These are phyloP conservation scores for Sminthurinus aureus DNA, from an alignment of 2,888 invertebrate genomes.

Conservation along the genomic window DNA sequence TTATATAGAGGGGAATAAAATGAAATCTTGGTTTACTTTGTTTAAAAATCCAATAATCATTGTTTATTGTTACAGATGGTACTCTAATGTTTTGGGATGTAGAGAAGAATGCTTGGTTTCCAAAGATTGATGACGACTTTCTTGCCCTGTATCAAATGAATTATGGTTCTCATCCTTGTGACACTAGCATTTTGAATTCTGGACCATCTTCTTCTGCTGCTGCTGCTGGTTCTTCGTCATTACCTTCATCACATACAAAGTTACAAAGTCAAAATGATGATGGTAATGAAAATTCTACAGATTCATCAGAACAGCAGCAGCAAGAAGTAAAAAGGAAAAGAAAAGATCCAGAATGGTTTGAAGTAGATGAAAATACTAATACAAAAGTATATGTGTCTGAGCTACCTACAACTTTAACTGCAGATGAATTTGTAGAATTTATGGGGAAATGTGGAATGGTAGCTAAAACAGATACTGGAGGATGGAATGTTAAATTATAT, in stretches of 20 bases:
- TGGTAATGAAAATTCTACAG: conserved; percentile 15
- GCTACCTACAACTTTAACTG: conserved; percentile 85
- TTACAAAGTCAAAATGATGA: not conserved
- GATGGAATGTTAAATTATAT: conserved; percentile 92
- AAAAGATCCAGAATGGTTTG: conserved; percentile 77
- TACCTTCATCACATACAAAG: conserved; percentile 25
- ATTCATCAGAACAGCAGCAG: conserved; percentile 48
- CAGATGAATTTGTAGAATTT: conserved; percentile 87
- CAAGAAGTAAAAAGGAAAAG: conserved; percentile 41
- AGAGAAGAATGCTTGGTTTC: conserved; percentile 93
- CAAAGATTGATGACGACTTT: conserved; percentile 93
- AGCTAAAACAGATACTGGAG: conserved; percentile 78
- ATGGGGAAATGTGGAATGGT: conserved; percentile 97
- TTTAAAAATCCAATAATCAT: too few species aligned
- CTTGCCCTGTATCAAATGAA: conserved; percentile 95
- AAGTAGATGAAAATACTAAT: conserved; percentile 84
- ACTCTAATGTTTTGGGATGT: conserved; percentile 91
- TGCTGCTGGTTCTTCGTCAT: not conserved
- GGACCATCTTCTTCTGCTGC: not conserved
- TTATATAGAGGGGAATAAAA: too few species aligned
- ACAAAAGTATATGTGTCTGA: conserved; percentile 97
- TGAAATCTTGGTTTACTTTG: too few species aligned
- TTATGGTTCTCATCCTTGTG: conserved; percentile 69
- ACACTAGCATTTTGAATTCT: not conserved
- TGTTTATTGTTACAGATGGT: not conserved